Base-by-base conservation (phyloP, 1,140 invertebrate genomes). In the Bombus soroeensis region DNA sequence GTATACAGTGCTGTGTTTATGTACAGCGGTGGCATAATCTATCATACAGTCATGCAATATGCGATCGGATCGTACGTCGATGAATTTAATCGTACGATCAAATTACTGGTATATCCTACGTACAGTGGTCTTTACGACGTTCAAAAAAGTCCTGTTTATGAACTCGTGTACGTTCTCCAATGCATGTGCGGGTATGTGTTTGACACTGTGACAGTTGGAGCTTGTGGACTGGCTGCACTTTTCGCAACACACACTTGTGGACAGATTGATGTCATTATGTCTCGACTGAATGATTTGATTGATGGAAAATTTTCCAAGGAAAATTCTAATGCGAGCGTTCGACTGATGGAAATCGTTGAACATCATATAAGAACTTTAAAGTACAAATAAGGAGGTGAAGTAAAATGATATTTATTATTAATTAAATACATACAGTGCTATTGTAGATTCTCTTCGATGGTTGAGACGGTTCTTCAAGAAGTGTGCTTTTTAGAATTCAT, bases 401-500 rank as follows among this genome's bases (percentile, higher is more conserved):
- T 62, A 62, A n/a, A 12, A 62, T 13, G 59, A n/a, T 62, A 62
- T 13, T n/a, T 62, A 13, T 62, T 62, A n/a, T n/a, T 13, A n/a
- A 62, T 13, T n/a, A 28, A 62, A 62, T 62, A 62, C 28, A 62
- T 53, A 53, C 18, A 22, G 0, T 13, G 1, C 15, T 12, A 5
- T 81, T 85, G 8, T 59, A 93, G 93, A 74, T 93, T 93, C 78
- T 76, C 89, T 8, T n/a, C 64, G 25, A 79, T 76, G 32, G 66
- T 94, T 22, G 90, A 92, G 39, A 64, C 77, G 39, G 18, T 91
- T 43, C 70, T 94, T 25, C 89, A 89, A 64, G 87, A 88, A 78
- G 82, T 92, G n/a, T 93, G 89, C 81, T 83, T 93, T 4, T 57
- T 92, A 12, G 92, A 93, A 57, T 76, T 93, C 18, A 10, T 89